Conservation (phyloP, 2,797 vertebrate genomes). For the Ctenopoma kingsleyae region DNA sequence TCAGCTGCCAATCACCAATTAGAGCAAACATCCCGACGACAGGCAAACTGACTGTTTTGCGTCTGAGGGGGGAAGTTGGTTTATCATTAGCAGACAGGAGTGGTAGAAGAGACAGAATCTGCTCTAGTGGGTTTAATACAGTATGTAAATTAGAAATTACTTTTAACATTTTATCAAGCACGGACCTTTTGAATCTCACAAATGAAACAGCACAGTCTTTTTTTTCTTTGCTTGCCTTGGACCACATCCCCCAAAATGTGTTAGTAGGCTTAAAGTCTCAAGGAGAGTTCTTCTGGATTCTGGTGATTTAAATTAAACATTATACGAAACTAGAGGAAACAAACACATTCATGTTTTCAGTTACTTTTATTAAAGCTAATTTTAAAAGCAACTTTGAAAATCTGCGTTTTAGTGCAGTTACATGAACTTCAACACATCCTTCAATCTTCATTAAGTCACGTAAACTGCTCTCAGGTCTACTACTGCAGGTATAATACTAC, state of each 20-base stretch:
- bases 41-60: conserved; percentile 45
- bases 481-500: no score
- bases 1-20: conserved; percentile 64
- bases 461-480: no score
- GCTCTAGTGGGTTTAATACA: conserved; percentile 66
- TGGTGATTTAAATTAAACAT: background rate
- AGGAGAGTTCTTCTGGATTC: background rate
- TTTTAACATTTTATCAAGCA: conserved; percentile 68
- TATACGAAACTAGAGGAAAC: no score
- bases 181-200: conserved; percentile 69
- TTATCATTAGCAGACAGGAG: conserved; percentile 41
- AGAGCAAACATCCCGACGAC: conserved; percentile 41
- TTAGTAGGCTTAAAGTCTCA: background rate
- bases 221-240: conserved; percentile 12
- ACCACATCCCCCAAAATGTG: conserved; percentile 24
- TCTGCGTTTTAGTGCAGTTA: no score
- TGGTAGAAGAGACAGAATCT: conserved; percentile 42
- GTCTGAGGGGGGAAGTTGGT: conserved; percentile 42
- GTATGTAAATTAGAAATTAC: conserved; percentile 66
- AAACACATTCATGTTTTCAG: no score
- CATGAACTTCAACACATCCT: no score
- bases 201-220: conserved; percentile 69
- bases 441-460: no score
- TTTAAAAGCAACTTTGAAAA: no score
- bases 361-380: no score